Base-by-base conservation (phyloP, 2,888 invertebrate genomes). In the Oxytorus armatus region DNA sequence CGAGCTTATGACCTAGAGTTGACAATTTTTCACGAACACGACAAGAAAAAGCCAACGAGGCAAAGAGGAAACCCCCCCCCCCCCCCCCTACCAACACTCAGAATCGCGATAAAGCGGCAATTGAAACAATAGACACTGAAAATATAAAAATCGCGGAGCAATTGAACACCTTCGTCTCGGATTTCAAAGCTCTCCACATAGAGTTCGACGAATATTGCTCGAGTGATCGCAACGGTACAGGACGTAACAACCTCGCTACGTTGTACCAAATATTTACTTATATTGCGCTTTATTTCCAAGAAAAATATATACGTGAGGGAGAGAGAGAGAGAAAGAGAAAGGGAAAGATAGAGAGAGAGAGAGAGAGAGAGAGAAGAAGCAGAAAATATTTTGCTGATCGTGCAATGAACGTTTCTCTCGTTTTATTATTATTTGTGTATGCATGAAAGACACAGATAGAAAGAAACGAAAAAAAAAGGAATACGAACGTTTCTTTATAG, bases 1-100 rank as follows among this genome's bases (percentile, higher is more conserved):
- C 70, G 90, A 91, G 77, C 85, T 91, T 70, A 91, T 91, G 88
- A 91, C 92, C 82, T 92, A 92, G 42, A 42, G 11, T 10, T 39
- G n/a, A n/a, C n/a, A n/a, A n/a, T n/a, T n/a, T n/a, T n/a, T n/a
- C n/a, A n/a, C n/a, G n/a, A n/a, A n/a, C n/a, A n/a, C n/a, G n/a
- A 39, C n/a, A 18, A 42, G 23, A 44, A 10, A 14, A 36, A 57
- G 39, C n/a, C 8, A 39, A 39, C 39, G 10, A 39, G n/a, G n/a
- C 39, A n/a, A 39, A 39, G 10, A 39, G n/a, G 39, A 39, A 10
- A 11, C 3, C 11, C 1, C 3, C 8, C n/a, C n/a, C n/a, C n/a
- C n/a, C n/a, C n/a, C n/a, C n/a, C n/a, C n/a, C n/a, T n/a, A n/a
- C n/a, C n/a, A n/a, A n/a, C n/a, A n/a, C n/a, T n/a, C n/a, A n/a